These are phyloP conservation scores for Drosophila birchii DNA, from an alignment of 2,888 invertebrate genomes.

Conservation along the genomic window DNA sequence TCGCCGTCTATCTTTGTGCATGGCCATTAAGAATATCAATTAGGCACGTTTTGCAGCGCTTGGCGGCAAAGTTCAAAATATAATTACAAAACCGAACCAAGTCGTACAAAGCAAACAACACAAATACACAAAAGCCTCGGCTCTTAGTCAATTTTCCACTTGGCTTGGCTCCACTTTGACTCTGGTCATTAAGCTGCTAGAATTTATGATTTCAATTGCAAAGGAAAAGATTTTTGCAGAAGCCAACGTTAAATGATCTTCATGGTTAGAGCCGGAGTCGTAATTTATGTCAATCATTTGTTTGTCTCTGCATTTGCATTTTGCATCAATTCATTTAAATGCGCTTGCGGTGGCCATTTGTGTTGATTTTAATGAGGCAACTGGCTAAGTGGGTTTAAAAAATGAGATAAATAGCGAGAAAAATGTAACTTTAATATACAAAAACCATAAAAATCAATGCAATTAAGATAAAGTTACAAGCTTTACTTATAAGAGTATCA, in stretches of 20 bases:
- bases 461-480: background rate
- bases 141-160: conserved; percentile 65
- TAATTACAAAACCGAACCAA: conserved; percentile 47
- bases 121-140: conserved; percentile 27
- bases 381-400: background rate
- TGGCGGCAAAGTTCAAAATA: conserved; percentile 52
- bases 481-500: background rate
- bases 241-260: conserved; percentile 35
- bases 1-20: conserved; percentile 34
- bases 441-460: background rate
- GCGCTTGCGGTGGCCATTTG: conserved; percentile 42
- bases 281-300: conserved; percentile 76
- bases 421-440: background rate
- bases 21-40: conserved; percentile 56
- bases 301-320: conserved; percentile 47
- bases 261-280: conserved; percentile 18
- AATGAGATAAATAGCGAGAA: background rate
- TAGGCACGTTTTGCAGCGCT: conserved; percentile 64
- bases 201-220: conserved; percentile 50
- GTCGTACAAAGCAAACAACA: conserved; percentile 37
- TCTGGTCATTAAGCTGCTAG: conserved; percentile 53
- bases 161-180: conserved; percentile 47
- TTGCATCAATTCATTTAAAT: conserved; percentile 57
- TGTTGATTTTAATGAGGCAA: conserved; percentile 13
- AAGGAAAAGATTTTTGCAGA: conserved; percentile 41